These are phyloP conservation scores for Clitarchus hookeri DNA, from an alignment of 2,888 invertebrate species.

Conservation along the genomic window DNA sequence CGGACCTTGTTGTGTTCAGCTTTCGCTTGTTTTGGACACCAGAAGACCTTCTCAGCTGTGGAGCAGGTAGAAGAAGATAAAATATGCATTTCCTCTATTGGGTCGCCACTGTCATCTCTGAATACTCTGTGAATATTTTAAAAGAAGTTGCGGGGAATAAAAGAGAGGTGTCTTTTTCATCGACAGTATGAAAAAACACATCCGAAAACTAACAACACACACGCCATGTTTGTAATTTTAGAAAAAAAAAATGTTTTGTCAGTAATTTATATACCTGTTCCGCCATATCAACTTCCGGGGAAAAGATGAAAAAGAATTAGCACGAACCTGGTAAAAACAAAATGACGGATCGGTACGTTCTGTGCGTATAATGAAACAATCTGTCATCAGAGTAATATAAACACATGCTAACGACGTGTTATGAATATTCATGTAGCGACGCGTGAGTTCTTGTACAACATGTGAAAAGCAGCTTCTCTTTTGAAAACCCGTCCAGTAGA, in stretches of 20 bases:
- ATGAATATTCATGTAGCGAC: too few species aligned
- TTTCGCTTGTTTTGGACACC: too few species aligned
- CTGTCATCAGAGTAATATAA: too few species aligned
- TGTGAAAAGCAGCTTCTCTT: too few species aligned
- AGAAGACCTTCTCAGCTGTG: too few species aligned
- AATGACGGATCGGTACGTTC: too few species aligned
- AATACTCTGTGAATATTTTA: background rate
- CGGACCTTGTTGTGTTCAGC: too few species aligned
- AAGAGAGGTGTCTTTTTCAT: background rate
- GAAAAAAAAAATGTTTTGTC: background rate
- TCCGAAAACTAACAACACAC: background rate
- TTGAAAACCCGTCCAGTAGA: too few species aligned
- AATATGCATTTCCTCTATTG: background rate
- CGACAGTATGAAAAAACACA: background rate
- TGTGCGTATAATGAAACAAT: too few species aligned
- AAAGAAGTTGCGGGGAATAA: background rate
- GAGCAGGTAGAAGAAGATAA: background rate
- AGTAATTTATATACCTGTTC: background rate
- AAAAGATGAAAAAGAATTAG: background rate
- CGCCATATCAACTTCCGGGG: background rate
- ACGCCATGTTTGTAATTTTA: background rate
- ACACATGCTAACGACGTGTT: too few species aligned
- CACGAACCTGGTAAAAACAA: background rate
- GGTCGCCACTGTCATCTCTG: background rate
- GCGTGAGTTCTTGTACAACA: too few species aligned